Conservation (phyloP, 2,888 invertebrate genomes). For the Pammene aurita region DNA sequence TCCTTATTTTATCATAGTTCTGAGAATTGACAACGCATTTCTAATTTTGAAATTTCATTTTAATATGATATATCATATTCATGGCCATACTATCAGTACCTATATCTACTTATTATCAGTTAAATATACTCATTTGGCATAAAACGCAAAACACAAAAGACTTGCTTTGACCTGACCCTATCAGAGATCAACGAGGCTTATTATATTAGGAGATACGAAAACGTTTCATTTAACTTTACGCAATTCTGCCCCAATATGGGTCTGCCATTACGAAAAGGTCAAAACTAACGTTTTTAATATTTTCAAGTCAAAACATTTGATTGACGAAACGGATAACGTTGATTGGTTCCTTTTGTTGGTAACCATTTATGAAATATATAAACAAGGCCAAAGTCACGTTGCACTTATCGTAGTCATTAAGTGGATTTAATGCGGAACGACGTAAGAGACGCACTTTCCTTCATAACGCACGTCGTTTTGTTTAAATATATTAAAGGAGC, state of each 20-base stretch:
- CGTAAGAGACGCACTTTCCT: background rate
- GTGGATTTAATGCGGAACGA: background rate
- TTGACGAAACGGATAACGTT: conserved; percentile 47
- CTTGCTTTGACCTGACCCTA: conserved; percentile 42
- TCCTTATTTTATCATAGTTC: no score
- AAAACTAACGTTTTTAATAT: conserved; percentile 45
- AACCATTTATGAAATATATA: conserved; percentile 39
- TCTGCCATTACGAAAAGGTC: conserved; percentile 52
- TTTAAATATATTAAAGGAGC: conserved; percentile 35
- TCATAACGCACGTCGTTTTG: conserved; percentile 11
- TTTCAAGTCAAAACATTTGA: conserved; percentile 44
- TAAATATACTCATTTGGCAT: no score
- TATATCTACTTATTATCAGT: no score
- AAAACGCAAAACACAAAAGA: background rate
- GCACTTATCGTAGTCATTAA: conserved; percentile 42
- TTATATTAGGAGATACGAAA: conserved; percentile 43
- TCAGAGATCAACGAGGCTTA: conserved; percentile 48
- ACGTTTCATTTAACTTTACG: conserved; percentile 45
- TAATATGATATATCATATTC: no score
- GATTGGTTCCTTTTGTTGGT: conserved; percentile 52
- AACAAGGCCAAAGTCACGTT: conserved; percentile 42
- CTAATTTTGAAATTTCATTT: no score
- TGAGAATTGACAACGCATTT: no score
- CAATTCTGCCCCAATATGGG: conserved; percentile 41
- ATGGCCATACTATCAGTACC: no score